These are phyloP conservation scores for Apostichopus californicus DNA, from an alignment of 35 echinoderm and acorn worm species.

Conservation along the genomic window DNA sequence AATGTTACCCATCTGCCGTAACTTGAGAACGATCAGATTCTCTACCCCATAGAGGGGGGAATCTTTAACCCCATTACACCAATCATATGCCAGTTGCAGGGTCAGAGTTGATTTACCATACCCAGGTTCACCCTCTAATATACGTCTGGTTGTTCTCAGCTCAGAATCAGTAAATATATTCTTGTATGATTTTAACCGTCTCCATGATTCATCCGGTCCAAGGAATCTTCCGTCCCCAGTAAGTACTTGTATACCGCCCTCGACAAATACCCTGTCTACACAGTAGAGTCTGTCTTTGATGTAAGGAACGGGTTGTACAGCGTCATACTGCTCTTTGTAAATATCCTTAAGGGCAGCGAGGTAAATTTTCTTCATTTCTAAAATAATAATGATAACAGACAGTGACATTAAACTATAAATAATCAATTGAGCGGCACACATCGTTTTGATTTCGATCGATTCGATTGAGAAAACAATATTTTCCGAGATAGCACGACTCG, in stretches of 20 bases:
- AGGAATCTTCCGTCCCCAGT: background rate
- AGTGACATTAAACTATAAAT: background rate
- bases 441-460: too few relatives aligned
- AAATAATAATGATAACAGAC: background rate
- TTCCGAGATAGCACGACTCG: too few relatives aligned
- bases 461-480: too few relatives aligned
- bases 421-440: too few relatives aligned
- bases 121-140: background rate
- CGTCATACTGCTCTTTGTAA: background rate
- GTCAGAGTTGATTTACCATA: background rate
- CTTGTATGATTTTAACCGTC: too few relatives aligned
- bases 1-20: constrained; percentile 19
- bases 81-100: background rate
- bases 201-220: background rate
- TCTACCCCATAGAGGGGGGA: background rate
- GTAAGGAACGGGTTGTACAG: background rate
- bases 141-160: background rate
- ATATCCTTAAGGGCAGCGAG: too few relatives aligned
- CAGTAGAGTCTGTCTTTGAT: too few relatives aligned
- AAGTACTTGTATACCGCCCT: background rate
- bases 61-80: too few relatives aligned
- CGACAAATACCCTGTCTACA: background rate
- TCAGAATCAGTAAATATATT: background rate
- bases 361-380: background rate
- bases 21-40: background rate